Evolutionary conservation across 1,140 invertebrate species (phyloP).

Genomic region (Gryllus bimaculatus): DNA sequence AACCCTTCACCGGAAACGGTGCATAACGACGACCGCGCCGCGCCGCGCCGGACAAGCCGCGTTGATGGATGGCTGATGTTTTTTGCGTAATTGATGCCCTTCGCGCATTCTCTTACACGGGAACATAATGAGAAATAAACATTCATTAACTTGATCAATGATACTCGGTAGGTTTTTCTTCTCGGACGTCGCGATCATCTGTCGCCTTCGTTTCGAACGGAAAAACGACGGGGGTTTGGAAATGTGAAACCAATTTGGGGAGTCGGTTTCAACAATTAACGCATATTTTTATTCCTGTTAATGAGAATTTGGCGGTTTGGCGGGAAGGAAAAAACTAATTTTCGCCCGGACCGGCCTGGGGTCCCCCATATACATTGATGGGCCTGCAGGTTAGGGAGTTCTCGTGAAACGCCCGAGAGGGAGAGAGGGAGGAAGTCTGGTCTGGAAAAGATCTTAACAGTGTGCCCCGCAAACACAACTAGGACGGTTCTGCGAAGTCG

Average conservation of each 20-base stretch:
- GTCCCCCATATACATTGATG: too few species aligned
- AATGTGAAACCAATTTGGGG: background rate
- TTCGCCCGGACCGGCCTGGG: too few species aligned
- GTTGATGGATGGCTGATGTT: background rate
- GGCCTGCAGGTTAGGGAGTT: too few species aligned
- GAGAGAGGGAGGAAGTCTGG: too few species aligned
- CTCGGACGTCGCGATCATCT: background rate
- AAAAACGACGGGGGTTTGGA: background rate
- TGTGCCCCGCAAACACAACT: too few species aligned
- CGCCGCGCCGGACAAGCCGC: background rate
- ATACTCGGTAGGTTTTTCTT: background rate
- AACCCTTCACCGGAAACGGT: background rate
- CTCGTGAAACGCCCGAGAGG: too few species aligned
- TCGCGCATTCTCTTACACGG: background rate
- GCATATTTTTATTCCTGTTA: background rate
- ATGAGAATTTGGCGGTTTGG: too few species aligned
- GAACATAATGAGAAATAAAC: slow-evolving; percentile 2
- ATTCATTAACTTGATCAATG: background rate
- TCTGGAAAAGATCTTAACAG: too few species aligned
- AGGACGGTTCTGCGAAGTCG: too few species aligned
- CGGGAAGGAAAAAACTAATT: too few species aligned
- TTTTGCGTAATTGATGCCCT: background rate
- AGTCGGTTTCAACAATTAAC: background rate
- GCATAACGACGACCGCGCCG: background rate
- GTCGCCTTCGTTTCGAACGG: background rate